phyloP scores from a whole-genome alignment of 1,140 invertebrate genomes.

The Trichogramma pretiosum region DNA sequence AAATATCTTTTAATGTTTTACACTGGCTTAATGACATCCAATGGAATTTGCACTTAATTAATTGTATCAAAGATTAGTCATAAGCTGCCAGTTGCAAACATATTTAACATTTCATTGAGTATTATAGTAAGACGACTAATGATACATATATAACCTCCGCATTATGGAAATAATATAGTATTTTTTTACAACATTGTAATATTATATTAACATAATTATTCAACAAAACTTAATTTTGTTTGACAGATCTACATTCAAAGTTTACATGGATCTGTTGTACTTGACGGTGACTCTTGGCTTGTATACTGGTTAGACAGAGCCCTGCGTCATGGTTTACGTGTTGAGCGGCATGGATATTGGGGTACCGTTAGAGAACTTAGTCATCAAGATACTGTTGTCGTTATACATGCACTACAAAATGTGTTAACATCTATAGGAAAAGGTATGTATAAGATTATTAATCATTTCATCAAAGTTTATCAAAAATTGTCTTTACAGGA shows the following conservation, averaged over 20 bases:
- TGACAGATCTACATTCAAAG: conserved; percentile 42
- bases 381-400: conserved; percentile 45
- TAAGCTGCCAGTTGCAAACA: too few species aligned
- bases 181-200: too few species aligned
- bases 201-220: too few species aligned
- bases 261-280: conserved; percentile 40
- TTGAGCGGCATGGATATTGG: conserved; percentile 50
- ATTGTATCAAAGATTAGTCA: too few species aligned
- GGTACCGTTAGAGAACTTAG: conserved; percentile 48
- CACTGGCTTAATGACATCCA: too few species aligned
- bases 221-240: too few species aligned
- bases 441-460: conserved; percentile 28
- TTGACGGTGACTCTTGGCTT: conserved; percentile 44
- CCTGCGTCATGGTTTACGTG: conserved; percentile 40
- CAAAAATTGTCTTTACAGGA: conserved; percentile 28
- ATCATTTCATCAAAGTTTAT: background rate
- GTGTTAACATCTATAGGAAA: conserved; percentile 44
- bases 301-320: conserved; percentile 45
- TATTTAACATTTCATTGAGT: too few species aligned
- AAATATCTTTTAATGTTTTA: too few species aligned
- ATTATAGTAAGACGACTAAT: too few species aligned
- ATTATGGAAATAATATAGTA: too few species aligned
- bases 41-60: too few species aligned
- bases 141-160: too few species aligned
- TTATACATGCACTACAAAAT: conserved; percentile 42